These are phyloP conservation scores for Meandrusa payeni DNA, from an alignment of 2,888 invertebrate genomes.

Conservation along the genomic window DNA sequence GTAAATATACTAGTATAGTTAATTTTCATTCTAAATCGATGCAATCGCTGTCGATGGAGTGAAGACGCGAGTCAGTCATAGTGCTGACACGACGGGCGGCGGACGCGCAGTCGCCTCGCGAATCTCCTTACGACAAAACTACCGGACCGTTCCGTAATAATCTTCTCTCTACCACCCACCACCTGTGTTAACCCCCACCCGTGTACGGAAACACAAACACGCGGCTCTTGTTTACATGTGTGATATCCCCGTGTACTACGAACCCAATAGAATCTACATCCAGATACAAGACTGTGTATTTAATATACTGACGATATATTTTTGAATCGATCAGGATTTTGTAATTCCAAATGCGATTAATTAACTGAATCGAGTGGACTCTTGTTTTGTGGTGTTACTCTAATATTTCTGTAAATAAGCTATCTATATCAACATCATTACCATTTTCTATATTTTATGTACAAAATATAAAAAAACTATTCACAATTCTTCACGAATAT, in stretches of 20 bases:
- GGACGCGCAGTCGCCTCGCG: constrained; percentile 39
- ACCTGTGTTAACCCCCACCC: constrained; percentile 23
- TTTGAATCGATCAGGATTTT: neutral
- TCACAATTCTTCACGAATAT: too few species aligned
- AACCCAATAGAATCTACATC: neutral
- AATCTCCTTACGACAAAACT: constrained; percentile 35
- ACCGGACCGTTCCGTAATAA: constrained; percentile 53
- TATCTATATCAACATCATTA: constrained; percentile 3
- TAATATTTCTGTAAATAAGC: constrained; percentile 1
- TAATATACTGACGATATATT: constrained; percentile 3
- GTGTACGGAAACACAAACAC: constrained; percentile 21
- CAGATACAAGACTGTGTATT: constrained; percentile 9
- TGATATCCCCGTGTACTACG: constrained; percentile 1
- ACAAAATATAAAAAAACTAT: too few species aligned
- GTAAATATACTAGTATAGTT: too few species aligned
- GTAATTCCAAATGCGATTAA: neutral
- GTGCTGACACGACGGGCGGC: constrained; percentile 39
- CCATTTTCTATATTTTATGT: neutral
- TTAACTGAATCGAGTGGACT: neutral
- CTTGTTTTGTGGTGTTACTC: neutral
- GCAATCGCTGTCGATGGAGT: constrained; percentile 13
- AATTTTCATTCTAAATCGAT: constrained; percentile 2
- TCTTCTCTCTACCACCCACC: constrained; percentile 21
- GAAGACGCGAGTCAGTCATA: constrained; percentile 35
- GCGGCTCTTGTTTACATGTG: constrained; percentile 24